Percentiles rank a stretch among this genome's conserved stretches.
Conservation (phyloP, 2,113 vertebrate species). For the Cinclus mexicanus region DNA sequence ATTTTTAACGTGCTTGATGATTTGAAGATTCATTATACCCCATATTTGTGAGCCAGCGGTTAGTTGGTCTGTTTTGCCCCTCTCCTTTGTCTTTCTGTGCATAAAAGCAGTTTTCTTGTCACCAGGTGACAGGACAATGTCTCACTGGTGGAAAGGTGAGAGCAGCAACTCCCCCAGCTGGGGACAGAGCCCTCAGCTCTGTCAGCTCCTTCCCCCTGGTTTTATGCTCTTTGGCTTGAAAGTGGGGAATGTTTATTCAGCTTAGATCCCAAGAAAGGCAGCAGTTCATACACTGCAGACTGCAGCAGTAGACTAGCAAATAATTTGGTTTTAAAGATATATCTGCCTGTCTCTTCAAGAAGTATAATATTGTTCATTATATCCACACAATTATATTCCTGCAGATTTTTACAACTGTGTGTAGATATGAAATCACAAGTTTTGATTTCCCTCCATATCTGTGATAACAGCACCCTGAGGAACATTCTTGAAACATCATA, state of each 20-base stretch:
- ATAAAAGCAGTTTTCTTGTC: background rate
- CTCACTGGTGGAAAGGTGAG: background rate
- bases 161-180: background rate
- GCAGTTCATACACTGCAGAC: background rate
- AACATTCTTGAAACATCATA: background rate
- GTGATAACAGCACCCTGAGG: background rate
- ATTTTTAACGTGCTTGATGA: background rate
- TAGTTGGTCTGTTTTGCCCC: background rate
- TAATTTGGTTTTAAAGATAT: background rate
- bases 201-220: background rate
- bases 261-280: background rate
- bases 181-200: background rate
- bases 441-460: background rate
- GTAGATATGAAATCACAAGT: background rate
- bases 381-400: background rate
- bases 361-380: background rate
- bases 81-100: background rate
- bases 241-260: background rate
- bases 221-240: background rate
- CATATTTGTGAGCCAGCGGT: background rate
- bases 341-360: background rate
- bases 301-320: background rate
- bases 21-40: background rate
- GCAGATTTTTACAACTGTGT: background rate
- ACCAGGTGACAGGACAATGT: accelerated